Conservation (phyloP, 1,140 invertebrate species). For the Drosophila setifemur region DNA sequence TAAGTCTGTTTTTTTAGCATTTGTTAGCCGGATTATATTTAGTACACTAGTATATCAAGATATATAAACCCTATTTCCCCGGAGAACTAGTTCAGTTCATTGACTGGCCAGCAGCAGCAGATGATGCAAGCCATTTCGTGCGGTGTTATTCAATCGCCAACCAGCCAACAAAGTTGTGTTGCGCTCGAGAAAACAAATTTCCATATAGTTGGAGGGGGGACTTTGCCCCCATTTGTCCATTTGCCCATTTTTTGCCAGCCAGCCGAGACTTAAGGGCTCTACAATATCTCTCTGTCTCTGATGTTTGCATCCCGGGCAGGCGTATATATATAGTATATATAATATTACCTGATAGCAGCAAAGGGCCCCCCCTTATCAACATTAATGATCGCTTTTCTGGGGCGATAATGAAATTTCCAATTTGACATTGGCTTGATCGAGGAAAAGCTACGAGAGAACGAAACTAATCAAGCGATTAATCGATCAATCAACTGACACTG, state of each 20-base stretch:
- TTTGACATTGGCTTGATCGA: slow-evolving; percentile 42
- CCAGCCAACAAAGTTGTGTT: slow-evolving; percentile 26
- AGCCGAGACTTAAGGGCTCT: slow-evolving; percentile 15
- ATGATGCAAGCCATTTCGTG: slow-evolving; percentile 33
- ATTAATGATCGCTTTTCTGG: background rate
- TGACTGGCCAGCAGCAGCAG: background rate
- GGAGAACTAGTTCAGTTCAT: slow-evolving; percentile 29
- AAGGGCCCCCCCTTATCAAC: background rate
- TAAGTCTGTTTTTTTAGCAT: too few species aligned
- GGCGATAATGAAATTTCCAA: slow-evolving; percentile 57
- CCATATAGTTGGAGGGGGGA: slow-evolving; percentile 1
- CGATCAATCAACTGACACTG: slow-evolving; percentile 73
- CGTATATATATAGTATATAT: too few species aligned
- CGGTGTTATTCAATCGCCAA: slow-evolving; percentile 30
- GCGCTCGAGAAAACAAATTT: slow-evolving; percentile 44
- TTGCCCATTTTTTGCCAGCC: too few species aligned
- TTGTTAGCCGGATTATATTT: too few species aligned
- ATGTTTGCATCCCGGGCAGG: slow-evolving; percentile 3
- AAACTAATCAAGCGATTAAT: slow-evolving; percentile 72
- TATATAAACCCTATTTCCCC: background rate
- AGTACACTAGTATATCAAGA: too few species aligned
- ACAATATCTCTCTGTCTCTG: slow-evolving; percentile 14
- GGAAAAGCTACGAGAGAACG: slow-evolving; percentile 29
- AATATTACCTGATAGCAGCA: too few species aligned
- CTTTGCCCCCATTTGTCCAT: background rate